A percentile compares a stretch with the other conserved stretches of the same genome.
These are phyloP conservation scores for Ctenopoma kingsleyae DNA, from an alignment of 2,797 vertebrate genomes.

Conservation along the genomic window DNA sequence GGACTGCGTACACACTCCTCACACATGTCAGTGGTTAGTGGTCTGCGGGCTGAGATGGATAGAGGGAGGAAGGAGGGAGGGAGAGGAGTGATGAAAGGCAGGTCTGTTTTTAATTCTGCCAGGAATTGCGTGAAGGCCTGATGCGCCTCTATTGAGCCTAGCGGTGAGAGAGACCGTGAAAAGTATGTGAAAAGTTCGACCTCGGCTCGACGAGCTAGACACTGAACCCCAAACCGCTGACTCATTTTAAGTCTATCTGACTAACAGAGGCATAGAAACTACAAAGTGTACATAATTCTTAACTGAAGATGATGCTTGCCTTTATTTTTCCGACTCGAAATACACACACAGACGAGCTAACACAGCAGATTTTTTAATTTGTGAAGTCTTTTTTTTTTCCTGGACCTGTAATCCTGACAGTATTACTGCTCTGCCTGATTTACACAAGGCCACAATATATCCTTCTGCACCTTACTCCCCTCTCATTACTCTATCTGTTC, in stretches of 20 bases:
- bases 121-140: conserved; percentile 67
- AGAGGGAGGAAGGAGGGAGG: conserved; percentile 47
- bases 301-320: not conserved
- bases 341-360: not conserved
- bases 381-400: conserved; percentile 1
- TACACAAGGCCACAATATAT: conserved; percentile 18
- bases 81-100: conserved; percentile 69
- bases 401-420: conserved; percentile 7
- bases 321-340: not conserved
- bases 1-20: conserved; percentile 71
- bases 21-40: conserved; percentile 86
- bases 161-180: conserved; percentile 37
- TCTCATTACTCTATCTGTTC: conserved; percentile 41
- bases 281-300: not conserved
- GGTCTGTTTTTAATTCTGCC: conserved; percentile 81
- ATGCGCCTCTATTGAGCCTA: conserved; percentile 43
- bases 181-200: conserved; percentile 30
- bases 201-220: conserved; percentile 13
- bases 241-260: conserved; percentile 13
- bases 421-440: conserved; percentile 34
- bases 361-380: conserved; percentile 7
- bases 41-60: conserved; percentile 72
- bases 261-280: conserved; percentile 9
- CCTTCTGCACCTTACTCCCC: conserved; percentile 15
- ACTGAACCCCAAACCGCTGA: conserved; percentile 29